phyloP scores from a whole-genome alignment of 2,113 vertebrate genomes.

The Channa argus region DNA sequence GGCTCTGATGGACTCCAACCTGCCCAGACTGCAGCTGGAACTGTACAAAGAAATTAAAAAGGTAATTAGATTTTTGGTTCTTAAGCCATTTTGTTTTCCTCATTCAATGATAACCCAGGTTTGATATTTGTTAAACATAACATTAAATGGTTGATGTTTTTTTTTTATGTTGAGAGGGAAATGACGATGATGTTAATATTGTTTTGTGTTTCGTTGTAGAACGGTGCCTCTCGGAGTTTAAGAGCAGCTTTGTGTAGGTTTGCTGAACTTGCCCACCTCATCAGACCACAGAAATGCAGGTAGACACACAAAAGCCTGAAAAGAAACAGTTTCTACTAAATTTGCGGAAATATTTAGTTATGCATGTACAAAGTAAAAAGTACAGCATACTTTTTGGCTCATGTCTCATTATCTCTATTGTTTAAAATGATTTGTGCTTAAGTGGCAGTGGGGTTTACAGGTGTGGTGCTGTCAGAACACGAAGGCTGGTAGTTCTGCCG shows the following conservation, averaged over 20 bases:
- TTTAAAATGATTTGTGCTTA: too few species aligned
- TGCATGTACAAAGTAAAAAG: too few species aligned
- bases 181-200: neutral
- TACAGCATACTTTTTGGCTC: too few species aligned
- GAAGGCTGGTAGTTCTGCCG: too few species aligned
- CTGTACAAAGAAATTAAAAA: slow-evolving; percentile 99
- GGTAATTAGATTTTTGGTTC: slow-evolving; percentile 74
- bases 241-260: slow-evolving; percentile 98
- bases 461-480: too few species aligned
- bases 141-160: too few species aligned
- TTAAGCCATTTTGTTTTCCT: neutral
- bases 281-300: slow-evolving; percentile 99
- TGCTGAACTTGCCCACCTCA: slow-evolving; percentile 95
- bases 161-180: too few species aligned
- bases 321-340: too few species aligned
- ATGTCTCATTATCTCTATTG: too few species aligned
- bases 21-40: slow-evolving; percentile 95
- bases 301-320: slow-evolving; percentile 59
- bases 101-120: neutral
- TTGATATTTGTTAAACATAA: neutral
- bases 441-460: too few species aligned
- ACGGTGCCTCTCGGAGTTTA: slow-evolving; percentile 93
- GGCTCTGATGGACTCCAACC: slow-evolving; percentile 98
- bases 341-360: too few species aligned
- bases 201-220: slow-evolving; percentile 78